These are phyloP conservation scores for Argentina silus DNA, from an alignment of 2,797 vertebrate species.

Conservation along the genomic window DNA sequence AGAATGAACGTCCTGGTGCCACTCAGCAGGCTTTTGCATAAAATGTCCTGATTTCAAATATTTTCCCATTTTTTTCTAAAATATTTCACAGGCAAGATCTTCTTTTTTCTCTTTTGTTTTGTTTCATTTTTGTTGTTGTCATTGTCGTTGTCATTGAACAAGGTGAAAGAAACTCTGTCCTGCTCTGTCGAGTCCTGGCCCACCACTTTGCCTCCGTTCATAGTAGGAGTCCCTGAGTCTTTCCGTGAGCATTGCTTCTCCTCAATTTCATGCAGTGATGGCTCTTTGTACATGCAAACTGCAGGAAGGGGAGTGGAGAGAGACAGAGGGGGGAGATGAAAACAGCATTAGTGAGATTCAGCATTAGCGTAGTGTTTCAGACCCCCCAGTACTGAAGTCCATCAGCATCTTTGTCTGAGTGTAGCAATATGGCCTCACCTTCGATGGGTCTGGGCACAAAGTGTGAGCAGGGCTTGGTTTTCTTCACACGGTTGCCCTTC, in stretches of 20 bases:
- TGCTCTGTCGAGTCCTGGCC: conserved; percentile 91
- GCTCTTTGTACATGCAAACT: conserved; percentile 99
- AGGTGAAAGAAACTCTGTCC: conserved; percentile 78
- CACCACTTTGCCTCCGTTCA: conserved; percentile 90
- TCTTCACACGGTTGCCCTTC: too few species aligned
- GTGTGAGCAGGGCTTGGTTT: too few species aligned
- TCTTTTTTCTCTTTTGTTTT: conserved; percentile 58
- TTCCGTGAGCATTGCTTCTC: conserved; percentile 92
- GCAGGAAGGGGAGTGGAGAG: conserved; percentile 35
- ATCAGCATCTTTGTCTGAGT: too few species aligned
- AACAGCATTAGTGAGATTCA: conserved; percentile 39
- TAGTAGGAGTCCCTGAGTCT: conserved; percentile 91
- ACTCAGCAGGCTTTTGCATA: conserved; percentile 87
- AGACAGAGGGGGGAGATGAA: background rate
- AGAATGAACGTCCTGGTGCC: conserved; percentile 78
- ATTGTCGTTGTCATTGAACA: conserved; percentile 58
- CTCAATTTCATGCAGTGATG: conserved; percentile 96
- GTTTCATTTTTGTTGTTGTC: conserved; percentile 45
- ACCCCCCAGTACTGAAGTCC: too few species aligned
- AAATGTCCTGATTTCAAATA: conserved; percentile 87
- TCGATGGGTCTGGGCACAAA: too few species aligned
- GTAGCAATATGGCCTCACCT: too few species aligned
- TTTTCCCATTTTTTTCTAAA: conserved; percentile 52
- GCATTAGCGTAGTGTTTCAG: conserved; percentile 43
- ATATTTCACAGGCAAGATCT: conserved; percentile 70